Conservation (phyloP, 1,140 invertebrate species). For the Panagrolaimus sp. region DNA sequence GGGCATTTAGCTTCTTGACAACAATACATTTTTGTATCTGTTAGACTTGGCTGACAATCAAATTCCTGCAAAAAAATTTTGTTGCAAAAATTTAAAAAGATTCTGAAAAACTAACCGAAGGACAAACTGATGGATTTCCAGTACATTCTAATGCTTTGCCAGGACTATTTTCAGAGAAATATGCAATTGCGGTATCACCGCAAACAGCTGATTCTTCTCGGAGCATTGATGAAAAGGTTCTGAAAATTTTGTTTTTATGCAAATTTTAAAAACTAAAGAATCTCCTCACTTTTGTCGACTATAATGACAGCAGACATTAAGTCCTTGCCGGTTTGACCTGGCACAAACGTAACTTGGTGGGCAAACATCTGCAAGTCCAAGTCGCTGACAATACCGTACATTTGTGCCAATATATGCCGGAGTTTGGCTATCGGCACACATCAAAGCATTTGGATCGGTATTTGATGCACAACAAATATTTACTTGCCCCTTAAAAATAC, state of each 20-base stretch:
- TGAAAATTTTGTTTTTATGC: neutral
- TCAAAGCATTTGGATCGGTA: slow-evolving; percentile 12
- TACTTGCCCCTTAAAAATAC: slow-evolving; percentile 11
- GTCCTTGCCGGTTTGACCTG: slow-evolving; percentile 34
- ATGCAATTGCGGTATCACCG: slow-evolving; percentile 21
- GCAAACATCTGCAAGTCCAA: slow-evolving; percentile 24
- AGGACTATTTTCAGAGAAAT: neutral
- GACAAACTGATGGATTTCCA: slow-evolving; percentile 23
- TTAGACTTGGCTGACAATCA: slow-evolving; percentile 34
- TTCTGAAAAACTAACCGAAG: neutral
- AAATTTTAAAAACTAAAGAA: too few relatives aligned
- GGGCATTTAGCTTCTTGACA: slow-evolving; percentile 30
- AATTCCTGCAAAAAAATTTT: slow-evolving; percentile 13
- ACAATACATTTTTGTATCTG: slow-evolving; percentile 37
- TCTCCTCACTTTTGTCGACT: too few relatives aligned
- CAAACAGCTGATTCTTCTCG: slow-evolving; percentile 8
- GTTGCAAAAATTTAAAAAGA: too few relatives aligned
- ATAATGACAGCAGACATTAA: slow-evolving; percentile 43
- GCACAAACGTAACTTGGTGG: slow-evolving; percentile 42
- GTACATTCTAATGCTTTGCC: slow-evolving; percentile 27
- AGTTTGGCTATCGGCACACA: slow-evolving; percentile 39
- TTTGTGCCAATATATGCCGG: slow-evolving; percentile 40
- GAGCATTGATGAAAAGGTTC: slow-evolving; percentile 16
- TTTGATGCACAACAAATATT: slow-evolving; percentile 48
- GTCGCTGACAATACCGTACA: slow-evolving; percentile 32